Evolutionary conservation across 2,113 vertebrate species (phyloP).

Genomic region (Malurus melanocephalus): DNA sequence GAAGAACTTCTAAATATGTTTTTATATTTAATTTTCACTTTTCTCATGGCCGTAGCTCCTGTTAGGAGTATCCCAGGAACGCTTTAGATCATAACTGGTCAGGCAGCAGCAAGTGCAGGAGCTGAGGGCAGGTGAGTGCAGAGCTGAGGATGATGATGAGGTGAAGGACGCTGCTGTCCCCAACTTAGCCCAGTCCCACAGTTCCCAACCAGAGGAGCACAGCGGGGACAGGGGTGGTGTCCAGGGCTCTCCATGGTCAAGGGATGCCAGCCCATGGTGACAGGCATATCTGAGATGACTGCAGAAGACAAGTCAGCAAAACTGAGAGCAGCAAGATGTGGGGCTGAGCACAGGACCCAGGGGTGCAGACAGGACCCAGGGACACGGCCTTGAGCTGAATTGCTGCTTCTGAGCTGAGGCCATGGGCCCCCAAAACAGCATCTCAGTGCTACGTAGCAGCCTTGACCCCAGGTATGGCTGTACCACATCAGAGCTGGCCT

Average conservation of each 20-base stretch:
- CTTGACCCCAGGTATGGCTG: background rate
- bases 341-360: background rate
- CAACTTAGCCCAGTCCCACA: background rate
- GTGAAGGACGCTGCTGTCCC: background rate
- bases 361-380: background rate
- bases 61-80: background rate
- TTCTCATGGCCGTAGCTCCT: background rate
- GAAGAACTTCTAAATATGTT: background rate
- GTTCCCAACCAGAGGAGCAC: background rate
- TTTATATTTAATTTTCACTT: background rate
- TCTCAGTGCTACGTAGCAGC: background rate
- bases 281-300: background rate
- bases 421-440: too few species aligned
- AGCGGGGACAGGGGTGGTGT: accelerated
- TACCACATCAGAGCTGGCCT: background rate
- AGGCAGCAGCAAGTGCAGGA: background rate
- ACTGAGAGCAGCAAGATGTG: accelerated
- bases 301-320: background rate
- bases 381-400: background rate
- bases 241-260: accelerated
- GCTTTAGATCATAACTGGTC: background rate
- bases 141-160: background rate
- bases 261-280: too few species aligned
- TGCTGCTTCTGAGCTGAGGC: background rate
- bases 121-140: background rate